These are phyloP conservation scores for Lampris incognitus DNA, from an alignment of 2,113 vertebrate species.

Conservation along the genomic window DNA sequence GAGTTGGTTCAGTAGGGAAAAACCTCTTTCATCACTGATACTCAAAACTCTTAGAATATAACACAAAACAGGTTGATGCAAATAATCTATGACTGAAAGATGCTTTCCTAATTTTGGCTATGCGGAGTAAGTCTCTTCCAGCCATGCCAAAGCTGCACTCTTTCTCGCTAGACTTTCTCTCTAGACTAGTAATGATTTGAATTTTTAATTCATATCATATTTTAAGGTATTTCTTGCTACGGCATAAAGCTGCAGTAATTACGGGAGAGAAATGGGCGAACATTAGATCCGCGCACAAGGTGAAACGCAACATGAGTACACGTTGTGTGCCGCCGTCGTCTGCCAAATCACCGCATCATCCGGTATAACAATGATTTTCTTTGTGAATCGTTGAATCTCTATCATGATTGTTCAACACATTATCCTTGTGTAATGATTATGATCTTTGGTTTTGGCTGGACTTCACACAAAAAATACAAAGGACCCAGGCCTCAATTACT, in stretches of 20 bases:
- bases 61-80: constrained; percentile 11
- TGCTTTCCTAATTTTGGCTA: constrained; percentile 2
- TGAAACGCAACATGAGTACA: not conserved
- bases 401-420: constrained; percentile 41
- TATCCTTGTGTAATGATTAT: constrained; percentile 38
- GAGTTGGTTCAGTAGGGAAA: not conserved
- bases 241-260: not conserved
- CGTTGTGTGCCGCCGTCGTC: not conserved
- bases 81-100: constrained; percentile 12
- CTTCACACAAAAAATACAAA: constrained; percentile 51
- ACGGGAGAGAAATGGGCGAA: not conserved
- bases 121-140: constrained; percentile 4
- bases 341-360: not conserved
- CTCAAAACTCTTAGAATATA: not conserved
- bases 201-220: too few species aligned
- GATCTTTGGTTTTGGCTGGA: constrained; percentile 50
- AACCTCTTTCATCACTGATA: not conserved
- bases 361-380: constrained; percentile 24
- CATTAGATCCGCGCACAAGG: constrained; percentile 12
- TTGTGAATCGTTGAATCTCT: constrained; percentile 16
- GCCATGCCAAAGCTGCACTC: not conserved
- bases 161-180: too few species aligned
- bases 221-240: not conserved
- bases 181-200: too few species aligned
- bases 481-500: constrained; percentile 57